Evolutionary conservation across 2,113 vertebrate species (phyloP).

Genomic region (Tursiops truncatus): DNA sequence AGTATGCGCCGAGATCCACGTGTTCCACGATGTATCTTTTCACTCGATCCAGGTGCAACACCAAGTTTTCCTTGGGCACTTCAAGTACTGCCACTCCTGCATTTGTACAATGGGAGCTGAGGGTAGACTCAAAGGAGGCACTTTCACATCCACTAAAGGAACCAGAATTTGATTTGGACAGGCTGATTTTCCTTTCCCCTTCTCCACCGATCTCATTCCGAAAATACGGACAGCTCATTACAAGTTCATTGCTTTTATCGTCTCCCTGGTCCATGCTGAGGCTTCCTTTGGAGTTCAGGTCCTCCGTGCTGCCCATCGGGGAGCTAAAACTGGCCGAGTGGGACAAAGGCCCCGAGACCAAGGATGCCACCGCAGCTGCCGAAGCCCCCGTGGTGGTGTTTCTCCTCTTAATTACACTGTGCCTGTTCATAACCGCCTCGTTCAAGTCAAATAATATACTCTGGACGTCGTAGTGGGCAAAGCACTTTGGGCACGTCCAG

Average conservation of each 20-base stretch:
- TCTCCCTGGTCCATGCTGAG: constrained; percentile 92
- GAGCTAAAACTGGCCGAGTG: constrained; percentile 95
- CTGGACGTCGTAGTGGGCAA: constrained; percentile 96
- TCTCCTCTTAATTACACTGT: constrained; percentile 91
- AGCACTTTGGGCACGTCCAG: constrained; percentile 94
- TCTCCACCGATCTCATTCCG: constrained; percentile 96
- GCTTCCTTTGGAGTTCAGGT: constrained; percentile 92
- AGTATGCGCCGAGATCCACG: constrained; percentile 95
- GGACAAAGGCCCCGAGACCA: constrained; percentile 89
- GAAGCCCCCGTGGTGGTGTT: constrained; percentile 96
- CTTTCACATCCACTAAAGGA: constrained; percentile 89
- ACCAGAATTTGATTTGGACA: constrained; percentile 93
- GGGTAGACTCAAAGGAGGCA: constrained; percentile 91
- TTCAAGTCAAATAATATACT: constrained; percentile 96
- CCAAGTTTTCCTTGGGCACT: constrained; percentile 92
- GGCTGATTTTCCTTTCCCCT: constrained; percentile 90
- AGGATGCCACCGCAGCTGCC: constrained; percentile 92
- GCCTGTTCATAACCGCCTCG: constrained; percentile 90
- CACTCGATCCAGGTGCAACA: constrained; percentile 90
- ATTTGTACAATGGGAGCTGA: constrained; percentile 94
- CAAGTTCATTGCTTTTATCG: constrained; percentile 95
- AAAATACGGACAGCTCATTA: constrained; percentile 96
- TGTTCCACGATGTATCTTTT: constrained; percentile 97
- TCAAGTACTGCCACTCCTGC: constrained; percentile 96
- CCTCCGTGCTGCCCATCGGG: constrained; percentile 95